These are phyloP conservation scores for Nymphalis polychloros DNA, from an alignment of 2,888 invertebrate species.

Conservation along the genomic window DNA sequence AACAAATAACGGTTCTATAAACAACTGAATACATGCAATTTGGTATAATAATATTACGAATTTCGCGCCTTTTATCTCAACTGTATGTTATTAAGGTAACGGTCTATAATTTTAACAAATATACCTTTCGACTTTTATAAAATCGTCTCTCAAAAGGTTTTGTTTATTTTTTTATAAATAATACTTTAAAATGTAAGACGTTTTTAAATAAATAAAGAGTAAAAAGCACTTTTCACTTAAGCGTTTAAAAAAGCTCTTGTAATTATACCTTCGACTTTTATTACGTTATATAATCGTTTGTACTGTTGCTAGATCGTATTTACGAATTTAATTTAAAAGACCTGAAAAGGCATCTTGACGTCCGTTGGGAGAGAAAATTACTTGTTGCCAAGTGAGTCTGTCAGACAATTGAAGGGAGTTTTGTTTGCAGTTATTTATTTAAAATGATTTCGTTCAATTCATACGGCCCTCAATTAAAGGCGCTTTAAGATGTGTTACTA, in stretches of 20 bases:
- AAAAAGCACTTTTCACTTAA: too few relatives aligned
- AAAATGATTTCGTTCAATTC: constrained; percentile 10
- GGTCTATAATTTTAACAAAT: constrained; percentile 60
- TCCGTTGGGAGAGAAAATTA: constrained; percentile 29
- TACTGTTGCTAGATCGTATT: constrained; percentile 24
- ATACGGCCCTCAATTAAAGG: constrained; percentile 22
- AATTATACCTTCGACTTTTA: constrained; percentile 17
- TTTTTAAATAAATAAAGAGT: not conserved
- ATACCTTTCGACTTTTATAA: constrained; percentile 28
- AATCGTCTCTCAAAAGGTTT: not conserved
- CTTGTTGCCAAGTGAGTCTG: constrained; percentile 27
- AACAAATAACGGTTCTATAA: constrained; percentile 22
- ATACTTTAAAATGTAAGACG: not conserved
- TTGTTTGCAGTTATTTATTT: constrained; percentile 21
- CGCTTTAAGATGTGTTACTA: constrained; percentile 25
- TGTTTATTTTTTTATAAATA: not conserved
- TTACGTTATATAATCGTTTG: constrained; percentile 25
- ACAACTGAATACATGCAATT: constrained; percentile 24
- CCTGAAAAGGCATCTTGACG: constrained; percentile 29
- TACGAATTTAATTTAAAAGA: constrained; percentile 28
- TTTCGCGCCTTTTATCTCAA: constrained; percentile 70
- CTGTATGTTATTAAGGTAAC: constrained; percentile 67
- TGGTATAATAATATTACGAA: constrained; percentile 59
- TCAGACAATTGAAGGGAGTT: constrained; percentile 9
- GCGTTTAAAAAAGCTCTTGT: constrained; percentile 2